These are phyloP conservation scores for Ruditapes philippinarum DNA, from an alignment of 1,140 invertebrate genomes.

Conservation along the genomic window DNA sequence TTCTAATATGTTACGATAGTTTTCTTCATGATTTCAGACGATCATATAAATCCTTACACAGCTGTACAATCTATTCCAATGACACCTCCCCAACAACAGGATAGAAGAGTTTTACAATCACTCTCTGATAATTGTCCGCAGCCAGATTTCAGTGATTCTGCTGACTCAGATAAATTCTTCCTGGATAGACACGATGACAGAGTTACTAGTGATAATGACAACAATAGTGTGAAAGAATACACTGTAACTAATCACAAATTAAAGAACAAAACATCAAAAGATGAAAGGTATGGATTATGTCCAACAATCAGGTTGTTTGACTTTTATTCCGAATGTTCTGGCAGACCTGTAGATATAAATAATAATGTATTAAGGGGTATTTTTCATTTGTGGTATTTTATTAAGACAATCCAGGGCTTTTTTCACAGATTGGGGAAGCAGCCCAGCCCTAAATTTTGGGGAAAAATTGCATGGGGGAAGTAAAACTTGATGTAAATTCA, in stretches of 20 bases:
- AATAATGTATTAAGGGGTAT: no score
- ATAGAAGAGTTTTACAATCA: conserved; percentile 34
- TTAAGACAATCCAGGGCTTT: no score
- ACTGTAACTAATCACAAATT: conserved; percentile 61
- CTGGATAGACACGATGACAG: conserved; percentile 18
- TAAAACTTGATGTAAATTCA: no score
- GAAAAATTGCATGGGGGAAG: no score
- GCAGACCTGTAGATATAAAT: no score
- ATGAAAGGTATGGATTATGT: conserved; percentile 32
- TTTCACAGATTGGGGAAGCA: no score
- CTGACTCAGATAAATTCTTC: background rate
- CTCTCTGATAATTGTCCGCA: conserved; percentile 41
- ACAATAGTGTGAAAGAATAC: conserved; percentile 5
- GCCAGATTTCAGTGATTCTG: conserved; percentile 62
- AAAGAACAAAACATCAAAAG: background rate
- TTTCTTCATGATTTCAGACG: conserved; percentile 16
- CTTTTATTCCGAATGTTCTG: no score
- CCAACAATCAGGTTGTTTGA: no score
- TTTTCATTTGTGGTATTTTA: no score
- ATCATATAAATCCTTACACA: conserved; percentile 62
- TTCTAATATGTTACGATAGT: background rate
- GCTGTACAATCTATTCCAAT: conserved; percentile 64
- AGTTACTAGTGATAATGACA: conserved; percentile 37
- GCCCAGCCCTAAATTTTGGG: no score
- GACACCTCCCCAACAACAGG: conserved; percentile 29